These are phyloP conservation scores for Austrolebias charrua DNA, from an alignment of 2,797 vertebrate species.

Conservation along the genomic window DNA sequence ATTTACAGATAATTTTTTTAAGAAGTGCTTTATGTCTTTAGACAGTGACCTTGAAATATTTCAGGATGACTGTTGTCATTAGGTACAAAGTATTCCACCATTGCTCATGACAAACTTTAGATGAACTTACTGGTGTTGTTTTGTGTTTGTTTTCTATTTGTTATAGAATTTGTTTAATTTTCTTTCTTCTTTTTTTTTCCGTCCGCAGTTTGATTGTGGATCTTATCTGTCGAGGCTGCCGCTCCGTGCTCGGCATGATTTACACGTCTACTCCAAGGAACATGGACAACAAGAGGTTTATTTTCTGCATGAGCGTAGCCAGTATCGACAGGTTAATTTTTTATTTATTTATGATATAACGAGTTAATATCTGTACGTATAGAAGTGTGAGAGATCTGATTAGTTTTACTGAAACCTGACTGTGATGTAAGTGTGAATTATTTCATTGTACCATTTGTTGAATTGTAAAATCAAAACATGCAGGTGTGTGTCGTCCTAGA, in stretches of 20 bases:
- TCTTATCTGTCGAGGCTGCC: slow-evolving; percentile 83
- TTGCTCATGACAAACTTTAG: no score
- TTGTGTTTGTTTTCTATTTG: not conserved
- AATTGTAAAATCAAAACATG: no score
- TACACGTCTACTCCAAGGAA: slow-evolving; percentile 85
- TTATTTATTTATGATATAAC: no score
- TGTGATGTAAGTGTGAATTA: no score
- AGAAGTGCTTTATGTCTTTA: no score
- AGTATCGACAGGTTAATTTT: slow-evolving; percentile 84
- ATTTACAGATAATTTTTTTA: no score
- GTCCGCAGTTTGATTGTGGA: slow-evolving; percentile 79
- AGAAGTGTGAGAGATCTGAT: not conserved
- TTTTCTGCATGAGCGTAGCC: slow-evolving; percentile 84
- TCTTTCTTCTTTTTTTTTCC: not conserved
- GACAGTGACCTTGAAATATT: no score
- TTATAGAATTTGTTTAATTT: not conserved
- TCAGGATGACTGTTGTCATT: no score
- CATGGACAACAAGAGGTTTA: slow-evolving; percentile 86
- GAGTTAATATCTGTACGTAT: no score
- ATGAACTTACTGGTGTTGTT: not conserved
- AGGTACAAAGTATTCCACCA: no score
- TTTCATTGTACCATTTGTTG: no score
- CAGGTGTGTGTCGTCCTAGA: no score
- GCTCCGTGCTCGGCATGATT: slow-evolving; percentile 78
- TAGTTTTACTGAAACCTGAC: not conserved